These are phyloP conservation scores for Lagopus leucura DNA, from an alignment of 2,113 vertebrate species.

Conservation along the genomic window DNA sequence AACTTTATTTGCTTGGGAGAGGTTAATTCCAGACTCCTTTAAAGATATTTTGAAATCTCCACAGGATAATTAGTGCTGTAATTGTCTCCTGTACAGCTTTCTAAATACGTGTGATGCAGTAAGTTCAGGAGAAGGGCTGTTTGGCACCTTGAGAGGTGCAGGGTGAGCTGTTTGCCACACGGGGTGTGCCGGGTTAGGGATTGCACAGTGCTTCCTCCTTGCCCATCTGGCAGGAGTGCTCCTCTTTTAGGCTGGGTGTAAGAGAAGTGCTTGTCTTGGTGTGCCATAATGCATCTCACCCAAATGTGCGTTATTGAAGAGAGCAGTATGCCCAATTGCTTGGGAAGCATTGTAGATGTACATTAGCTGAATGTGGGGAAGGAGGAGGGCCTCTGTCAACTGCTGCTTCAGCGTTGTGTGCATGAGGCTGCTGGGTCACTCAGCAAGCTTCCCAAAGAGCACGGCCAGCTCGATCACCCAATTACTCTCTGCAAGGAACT, in stretches of 20 bases:
- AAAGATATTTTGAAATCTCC: accelerated
- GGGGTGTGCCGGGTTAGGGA: background rate
- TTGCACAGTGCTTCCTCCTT: accelerated
- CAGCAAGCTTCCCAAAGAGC: background rate
- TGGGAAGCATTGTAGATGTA: background rate
- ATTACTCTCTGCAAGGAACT: background rate
- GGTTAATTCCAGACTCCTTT: accelerated
- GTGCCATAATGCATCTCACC: accelerated
- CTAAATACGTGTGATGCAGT: accelerated
- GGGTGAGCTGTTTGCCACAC: background rate
- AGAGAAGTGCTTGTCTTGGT: too few relatives aligned
- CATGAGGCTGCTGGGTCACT: background rate
- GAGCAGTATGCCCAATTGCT: accelerated
- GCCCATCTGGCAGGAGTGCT: background rate
- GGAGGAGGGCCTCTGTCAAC: background rate
- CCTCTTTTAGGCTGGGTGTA: too few relatives aligned
- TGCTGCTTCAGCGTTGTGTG: accelerated
- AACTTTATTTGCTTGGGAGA: accelerated
- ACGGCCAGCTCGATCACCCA: background rate
- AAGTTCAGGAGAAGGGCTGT: background rate
- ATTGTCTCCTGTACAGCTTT: background rate
- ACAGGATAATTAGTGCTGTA: background rate
- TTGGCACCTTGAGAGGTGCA: background rate
- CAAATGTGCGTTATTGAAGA: too few relatives aligned
- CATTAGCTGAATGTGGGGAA: background rate